Base-by-base conservation (phyloP, 2,888 invertebrate species). In the Parnassius glacialis region DNA sequence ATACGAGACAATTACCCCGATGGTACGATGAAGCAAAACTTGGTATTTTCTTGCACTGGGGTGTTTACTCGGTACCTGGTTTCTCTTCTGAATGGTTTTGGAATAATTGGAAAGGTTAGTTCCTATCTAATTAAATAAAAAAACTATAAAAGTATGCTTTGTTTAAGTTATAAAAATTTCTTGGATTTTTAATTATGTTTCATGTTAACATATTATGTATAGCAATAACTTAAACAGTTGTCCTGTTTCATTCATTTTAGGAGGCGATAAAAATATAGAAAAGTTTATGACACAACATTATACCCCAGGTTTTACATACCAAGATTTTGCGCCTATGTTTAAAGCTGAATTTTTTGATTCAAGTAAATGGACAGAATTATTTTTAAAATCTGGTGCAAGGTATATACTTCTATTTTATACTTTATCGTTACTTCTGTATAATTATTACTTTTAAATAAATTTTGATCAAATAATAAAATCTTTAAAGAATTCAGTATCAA, bases 1-100 rank as follows among this genome's bases (percentile, higher is more conserved):
- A 98, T 76, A 91, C 92, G n/a, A 92, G 98, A 59, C 96, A 96
- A 0, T 78, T 98, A 61, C 98, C 98, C 0, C 67, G 79, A 2
- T 98, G 98, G 98, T 98, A 96, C 79, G 98, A 98, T 78, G 93
- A 95, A 59, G 96, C 95, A 0, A 98, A 98, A 89, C 87, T 97
- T 67, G 98, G 98, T 2, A 97, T 98, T 71, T 98, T 98, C 76
- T 87, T 98, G 50, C 98, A 98, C 77, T 98, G 97, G 97, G 98
- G 98, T 1, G 96, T 98, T 0, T 98, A 95, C 78, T 94, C 97
- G 0, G 98, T 98, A 11, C 98, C 97, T 0, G 95, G 96, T 77
- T 96, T 94, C 82, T 94, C 94, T 0, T 94, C 95, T 0, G 98
- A 98, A 89, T 98, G 98, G 98, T 98, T 98, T 82, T 98, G 98